Evolutionary conservation across 1,140 invertebrate species (phyloP).

Genomic region (honey bee (Apis mellifera)): DNA sequence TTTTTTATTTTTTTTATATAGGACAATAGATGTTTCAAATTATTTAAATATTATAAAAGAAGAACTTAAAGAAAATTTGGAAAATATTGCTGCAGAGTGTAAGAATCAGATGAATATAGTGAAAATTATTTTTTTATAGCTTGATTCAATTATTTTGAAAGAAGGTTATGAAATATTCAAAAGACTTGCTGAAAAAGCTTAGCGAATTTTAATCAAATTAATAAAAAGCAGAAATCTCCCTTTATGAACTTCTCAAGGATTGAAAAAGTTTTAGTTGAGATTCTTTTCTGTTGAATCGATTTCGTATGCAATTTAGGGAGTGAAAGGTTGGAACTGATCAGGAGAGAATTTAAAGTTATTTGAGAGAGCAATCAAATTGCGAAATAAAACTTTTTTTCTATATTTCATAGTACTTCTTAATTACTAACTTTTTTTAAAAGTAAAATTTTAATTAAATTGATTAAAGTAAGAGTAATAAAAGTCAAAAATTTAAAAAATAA

Average conservation of each 20-base stretch:
- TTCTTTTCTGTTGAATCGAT: constrained; percentile 1
- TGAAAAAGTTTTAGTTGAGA: not conserved
- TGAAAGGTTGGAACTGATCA: not conserved
- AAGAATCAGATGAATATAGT: too few species aligned
- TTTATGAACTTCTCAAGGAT: not conserved
- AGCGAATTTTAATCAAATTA: constrained; percentile 26
- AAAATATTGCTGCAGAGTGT: too few species aligned
- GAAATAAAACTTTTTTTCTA: not conserved
- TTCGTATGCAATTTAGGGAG: not conserved
- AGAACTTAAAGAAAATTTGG: too few species aligned
- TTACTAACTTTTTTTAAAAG: too few species aligned
- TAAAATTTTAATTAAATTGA: too few species aligned
- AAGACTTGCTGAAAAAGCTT: not conserved
- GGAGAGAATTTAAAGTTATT: not conserved
- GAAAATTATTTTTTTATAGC: too few species aligned
- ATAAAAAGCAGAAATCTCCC: not conserved
- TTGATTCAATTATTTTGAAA: constrained; percentile 26
- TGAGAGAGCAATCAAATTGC: not conserved
- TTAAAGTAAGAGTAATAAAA: too few species aligned
- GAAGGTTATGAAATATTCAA: constrained; percentile 3
- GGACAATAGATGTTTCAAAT: too few species aligned
- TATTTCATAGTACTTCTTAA: too few species aligned
- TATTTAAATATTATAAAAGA: too few species aligned
- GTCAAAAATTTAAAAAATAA: too few species aligned
- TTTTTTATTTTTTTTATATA: too few species aligned